Evolutionary conservation across 2,797 vertebrate genomes (phyloP).

Genomic region (Esox masquinongy): DNA sequence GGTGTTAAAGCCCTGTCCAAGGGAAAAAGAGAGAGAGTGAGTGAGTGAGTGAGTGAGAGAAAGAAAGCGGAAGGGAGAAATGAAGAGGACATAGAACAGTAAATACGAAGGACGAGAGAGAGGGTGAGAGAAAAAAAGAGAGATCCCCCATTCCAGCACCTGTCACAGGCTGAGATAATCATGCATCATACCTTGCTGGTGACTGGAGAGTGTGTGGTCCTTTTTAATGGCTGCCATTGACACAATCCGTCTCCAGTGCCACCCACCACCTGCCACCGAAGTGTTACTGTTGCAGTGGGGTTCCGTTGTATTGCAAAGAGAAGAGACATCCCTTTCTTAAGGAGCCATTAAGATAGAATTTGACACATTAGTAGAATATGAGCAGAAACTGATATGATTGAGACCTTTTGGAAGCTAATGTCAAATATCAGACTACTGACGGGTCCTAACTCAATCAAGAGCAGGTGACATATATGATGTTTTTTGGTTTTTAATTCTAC

Average conservation of each 20-base stretch:
- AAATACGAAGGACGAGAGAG: neutral
- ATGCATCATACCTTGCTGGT: constrained; percentile 74
- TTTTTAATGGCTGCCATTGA: constrained; percentile 94
- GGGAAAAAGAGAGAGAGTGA: constrained; percentile 69
- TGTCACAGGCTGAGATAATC: constrained; percentile 73
- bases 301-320: constrained; percentile 66
- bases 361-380: neutral
- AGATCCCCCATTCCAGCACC: constrained; percentile 80
- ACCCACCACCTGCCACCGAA: constrained; percentile 89
- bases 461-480: neutral
- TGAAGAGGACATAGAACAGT: neutral
- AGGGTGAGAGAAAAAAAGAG: constrained; percentile 16
- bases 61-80: constrained; percentile 51
- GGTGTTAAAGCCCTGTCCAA: constrained; percentile 82
- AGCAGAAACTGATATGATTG: neutral
- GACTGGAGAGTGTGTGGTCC: constrained; percentile 93
- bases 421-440: constrained; percentile 34
- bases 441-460: constrained; percentile 30
- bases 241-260: constrained; percentile 91
- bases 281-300: constrained; percentile 74
- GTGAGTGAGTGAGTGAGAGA: constrained; percentile 57
- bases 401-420: constrained; percentile 10
- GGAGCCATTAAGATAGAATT: neutral
- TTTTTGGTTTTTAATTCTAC: neutral
- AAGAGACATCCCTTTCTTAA: neutral